These are phyloP conservation scores for Zaprionus africanus DNA, from an alignment of 1,140 invertebrate species.

Conservation along the genomic window DNA sequence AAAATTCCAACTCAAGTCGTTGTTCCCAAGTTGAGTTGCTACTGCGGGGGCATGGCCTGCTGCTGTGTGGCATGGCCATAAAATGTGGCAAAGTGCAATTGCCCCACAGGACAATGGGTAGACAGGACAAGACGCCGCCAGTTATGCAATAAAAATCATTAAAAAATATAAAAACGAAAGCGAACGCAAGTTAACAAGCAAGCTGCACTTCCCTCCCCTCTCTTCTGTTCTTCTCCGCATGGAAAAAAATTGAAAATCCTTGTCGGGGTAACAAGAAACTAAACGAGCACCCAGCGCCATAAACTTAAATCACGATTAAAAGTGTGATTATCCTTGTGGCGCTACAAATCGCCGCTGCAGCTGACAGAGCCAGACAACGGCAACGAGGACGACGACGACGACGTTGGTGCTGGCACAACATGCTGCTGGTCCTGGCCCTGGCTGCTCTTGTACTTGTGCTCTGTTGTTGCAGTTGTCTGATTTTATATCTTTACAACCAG, in stretches of 20 bases:
- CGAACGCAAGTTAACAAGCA: slow-evolving; percentile 70
- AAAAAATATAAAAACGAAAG: slow-evolving; percentile 82
- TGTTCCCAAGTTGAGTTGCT: slow-evolving; percentile 1
- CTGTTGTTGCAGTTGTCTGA: slow-evolving; percentile 75
- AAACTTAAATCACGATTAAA: slow-evolving; percentile 84
- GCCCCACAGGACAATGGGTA: slow-evolving; percentile 49
- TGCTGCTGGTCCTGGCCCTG: slow-evolving; percentile 26
- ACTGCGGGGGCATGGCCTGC: not conserved
- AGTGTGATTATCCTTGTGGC: slow-evolving; percentile 84
- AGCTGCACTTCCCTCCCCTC: not conserved
- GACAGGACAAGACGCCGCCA: slow-evolving; percentile 42
- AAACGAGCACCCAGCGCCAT: slow-evolving; percentile 80
- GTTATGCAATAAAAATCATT: slow-evolving; percentile 83
- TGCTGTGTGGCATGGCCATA: slow-evolving; percentile 46
- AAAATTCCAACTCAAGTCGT: no score
- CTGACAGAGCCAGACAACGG: slow-evolving; percentile 60
- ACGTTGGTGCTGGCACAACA: slow-evolving; percentile 33
- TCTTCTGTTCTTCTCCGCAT: slow-evolving; percentile 22
- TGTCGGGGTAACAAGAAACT: slow-evolving; percentile 71
- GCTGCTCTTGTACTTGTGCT: slow-evolving; percentile 17
- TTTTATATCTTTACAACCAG: slow-evolving; percentile 82
- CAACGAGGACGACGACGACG: slow-evolving; percentile 11
- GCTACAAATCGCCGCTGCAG: slow-evolving; percentile 82
- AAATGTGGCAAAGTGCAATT: slow-evolving; percentile 83
- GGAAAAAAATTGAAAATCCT: slow-evolving; percentile 70